Percentiles rank a stretch among this genome's conserved stretches.
Evolutionary conservation across 2,888 invertebrate genomes (phyloP).

Genomic region (Lampropteryx suffumata): DNA sequence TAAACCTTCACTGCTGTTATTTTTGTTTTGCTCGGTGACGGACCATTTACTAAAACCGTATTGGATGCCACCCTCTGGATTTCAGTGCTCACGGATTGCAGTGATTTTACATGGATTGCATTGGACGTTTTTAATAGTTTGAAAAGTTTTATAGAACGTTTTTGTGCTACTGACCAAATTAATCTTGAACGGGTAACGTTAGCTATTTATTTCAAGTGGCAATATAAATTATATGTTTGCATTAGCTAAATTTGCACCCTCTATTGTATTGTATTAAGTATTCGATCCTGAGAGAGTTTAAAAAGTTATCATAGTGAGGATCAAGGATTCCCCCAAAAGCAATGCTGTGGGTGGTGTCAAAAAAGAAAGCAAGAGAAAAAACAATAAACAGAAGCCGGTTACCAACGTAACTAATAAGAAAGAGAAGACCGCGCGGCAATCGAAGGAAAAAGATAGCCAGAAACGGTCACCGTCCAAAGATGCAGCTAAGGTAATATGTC

Average conservation of each 20-base stretch:
- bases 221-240: conserved; percentile 7
- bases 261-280: conserved; percentile 12
- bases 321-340: conserved; percentile 84
- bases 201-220: background rate
- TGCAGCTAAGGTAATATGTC: conserved; percentile 44
- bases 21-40: conserved; percentile 64
- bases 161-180: conserved; percentile 4
- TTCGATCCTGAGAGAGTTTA: conserved; percentile 39
- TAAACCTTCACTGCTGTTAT: conserved; percentile 58
- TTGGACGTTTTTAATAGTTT: conserved; percentile 11
- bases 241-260: background rate
- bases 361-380: conserved; percentile 86
- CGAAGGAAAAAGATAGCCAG: conserved; percentile 61
- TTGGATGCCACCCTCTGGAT: conserved; percentile 64
- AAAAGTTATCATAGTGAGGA: conserved; percentile 86
- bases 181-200: conserved; percentile 1
- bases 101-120: conserved; percentile 61
- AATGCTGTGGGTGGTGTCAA: conserved; percentile 84
- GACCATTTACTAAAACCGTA: conserved; percentile 39
- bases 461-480: conserved; percentile 59
- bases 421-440: conserved; percentile 59
- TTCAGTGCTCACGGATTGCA: conserved; percentile 79
- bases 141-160: conserved; percentile 14
- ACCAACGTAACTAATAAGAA: conserved; percentile 74
- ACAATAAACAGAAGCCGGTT: conserved; percentile 82